Conservation (phyloP, 2,797 vertebrate species). For the Etheostoma perlongum region DNA sequence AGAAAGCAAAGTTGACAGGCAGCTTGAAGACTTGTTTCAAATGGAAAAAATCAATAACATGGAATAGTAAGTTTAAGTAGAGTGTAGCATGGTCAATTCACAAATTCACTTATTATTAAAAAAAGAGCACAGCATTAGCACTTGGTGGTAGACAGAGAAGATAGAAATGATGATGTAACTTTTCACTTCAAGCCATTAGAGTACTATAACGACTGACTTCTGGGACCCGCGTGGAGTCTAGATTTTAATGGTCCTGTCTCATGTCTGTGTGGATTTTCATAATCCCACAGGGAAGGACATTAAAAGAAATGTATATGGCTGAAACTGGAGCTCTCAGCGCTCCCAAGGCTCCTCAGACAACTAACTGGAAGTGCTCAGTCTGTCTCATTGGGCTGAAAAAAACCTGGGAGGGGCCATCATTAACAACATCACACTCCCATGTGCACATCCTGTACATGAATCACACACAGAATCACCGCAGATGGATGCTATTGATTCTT, state of each 20-base stretch:
- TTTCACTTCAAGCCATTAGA: conserved; percentile 26
- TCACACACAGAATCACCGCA: conserved; percentile 38
- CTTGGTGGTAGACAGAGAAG: not conserved
- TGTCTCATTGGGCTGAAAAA: conserved; percentile 31
- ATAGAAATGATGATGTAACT: conserved; percentile 5
- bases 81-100: too few species aligned
- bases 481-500: conserved; percentile 39
- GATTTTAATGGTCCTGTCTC: conserved; percentile 37
- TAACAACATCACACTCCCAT: conserved; percentile 5
- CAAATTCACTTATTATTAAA: too few species aligned
- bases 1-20: too few species aligned
- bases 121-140: not conserved
- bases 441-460: conserved; percentile 9
- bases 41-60: too few species aligned
- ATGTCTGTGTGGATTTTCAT: conserved; percentile 37
- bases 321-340: conserved; percentile 42
- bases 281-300: conserved; percentile 16
- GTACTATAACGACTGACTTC: not conserved
- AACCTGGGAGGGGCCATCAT: not conserved
- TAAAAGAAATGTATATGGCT: conserved; percentile 29
- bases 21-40: too few species aligned
- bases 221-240: conserved; percentile 22
- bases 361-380: conserved; percentile 46
- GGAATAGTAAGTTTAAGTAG: too few species aligned
- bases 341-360: conserved; percentile 25